Conservation (phyloP, 2,797 vertebrate genomes). For the Anguilla pacifica region DNA sequence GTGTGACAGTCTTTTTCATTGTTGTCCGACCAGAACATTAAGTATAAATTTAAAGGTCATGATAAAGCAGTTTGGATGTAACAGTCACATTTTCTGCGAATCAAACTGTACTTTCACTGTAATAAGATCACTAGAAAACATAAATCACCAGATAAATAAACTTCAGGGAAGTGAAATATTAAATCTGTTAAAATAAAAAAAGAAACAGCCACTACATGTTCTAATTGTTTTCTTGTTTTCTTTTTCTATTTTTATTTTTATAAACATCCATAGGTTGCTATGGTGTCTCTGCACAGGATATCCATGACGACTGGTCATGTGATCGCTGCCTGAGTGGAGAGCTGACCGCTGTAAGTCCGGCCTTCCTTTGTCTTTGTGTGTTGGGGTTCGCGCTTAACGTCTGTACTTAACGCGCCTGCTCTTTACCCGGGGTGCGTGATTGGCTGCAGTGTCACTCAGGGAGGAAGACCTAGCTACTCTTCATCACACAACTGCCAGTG, state of each 20-base stretch:
- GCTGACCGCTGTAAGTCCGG: slow-evolving; percentile 84
- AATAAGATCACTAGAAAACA: background rate
- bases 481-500: no score
- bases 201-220: background rate
- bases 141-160: background rate
- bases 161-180: background rate
- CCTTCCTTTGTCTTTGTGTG: background rate
- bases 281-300: slow-evolving; percentile 80
- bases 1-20: background rate
- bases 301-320: slow-evolving; percentile 85
- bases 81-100: background rate
- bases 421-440: background rate
- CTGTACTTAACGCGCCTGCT: background rate
- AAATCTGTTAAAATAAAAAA: background rate
- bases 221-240: background rate
- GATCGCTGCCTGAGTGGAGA: slow-evolving; percentile 83
- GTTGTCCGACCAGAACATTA: background rate
- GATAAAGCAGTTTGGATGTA: background rate
- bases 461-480: no score
- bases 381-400: background rate
- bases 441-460: background rate
- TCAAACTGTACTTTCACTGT: background rate
- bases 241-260: background rate
- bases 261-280: slow-evolving; percentile 84
- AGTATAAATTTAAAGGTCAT: background rate